phyloP scores from a whole-genome alignment of 2,888 invertebrate species.

The Macrophya annulata region DNA sequence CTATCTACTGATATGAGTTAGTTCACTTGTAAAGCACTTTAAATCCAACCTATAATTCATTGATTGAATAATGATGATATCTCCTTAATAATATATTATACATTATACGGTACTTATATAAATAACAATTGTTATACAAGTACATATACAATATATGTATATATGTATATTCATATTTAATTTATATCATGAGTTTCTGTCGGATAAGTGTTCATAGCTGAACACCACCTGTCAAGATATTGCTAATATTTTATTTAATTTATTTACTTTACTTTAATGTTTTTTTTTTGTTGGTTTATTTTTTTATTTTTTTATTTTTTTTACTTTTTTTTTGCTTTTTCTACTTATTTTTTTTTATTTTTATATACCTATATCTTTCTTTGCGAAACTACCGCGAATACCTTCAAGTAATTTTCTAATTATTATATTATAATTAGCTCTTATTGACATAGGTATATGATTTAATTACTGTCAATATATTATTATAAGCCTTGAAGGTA shows the following conservation, averaged over 20 bases:
- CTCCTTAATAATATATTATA: conserved; percentile 33
- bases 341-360: conserved; percentile 54
- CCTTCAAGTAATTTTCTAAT: conserved; percentile 26
- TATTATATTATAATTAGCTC: not conserved
- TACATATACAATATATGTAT: conserved; percentile 61
- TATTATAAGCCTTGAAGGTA: not conserved
- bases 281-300: conserved; percentile 57
- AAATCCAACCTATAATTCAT: conserved; percentile 74
- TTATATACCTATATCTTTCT: not conserved
- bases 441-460: not conserved
- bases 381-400: conserved; percentile 16
- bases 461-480: not conserved
- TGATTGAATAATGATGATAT: conserved; percentile 51
- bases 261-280: conserved; percentile 47
- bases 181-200: conserved; percentile 41
- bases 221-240: conserved; percentile 46
- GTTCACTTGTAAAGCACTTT: conserved; percentile 78
- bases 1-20: conserved; percentile 78
- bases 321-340: conserved; percentile 35
- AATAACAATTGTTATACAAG: conserved; percentile 60
- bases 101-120: conserved; percentile 60
- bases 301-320: conserved; percentile 36
- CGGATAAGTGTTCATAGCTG: not conserved
- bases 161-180: conserved; percentile 65
- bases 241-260: conserved; percentile 44